phyloP scores from a whole-genome alignment of 2,797 vertebrate species.

The Coracias cyanogaster region DNA sequence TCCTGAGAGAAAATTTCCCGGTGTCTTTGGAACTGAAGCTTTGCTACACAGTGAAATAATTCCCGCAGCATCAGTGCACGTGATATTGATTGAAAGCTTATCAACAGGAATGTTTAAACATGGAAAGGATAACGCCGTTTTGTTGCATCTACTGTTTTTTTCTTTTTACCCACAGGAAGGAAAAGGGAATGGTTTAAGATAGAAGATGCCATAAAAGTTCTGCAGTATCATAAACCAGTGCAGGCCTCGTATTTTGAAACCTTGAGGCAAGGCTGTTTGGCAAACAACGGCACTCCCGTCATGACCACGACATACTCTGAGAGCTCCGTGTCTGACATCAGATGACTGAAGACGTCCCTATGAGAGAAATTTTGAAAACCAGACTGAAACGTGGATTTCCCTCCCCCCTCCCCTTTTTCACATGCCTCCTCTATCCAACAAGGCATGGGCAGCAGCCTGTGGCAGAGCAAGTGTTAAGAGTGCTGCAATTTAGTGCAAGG shows the following conservation, averaged over 20 bases:
- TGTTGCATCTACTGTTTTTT: neutral
- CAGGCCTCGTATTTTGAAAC: constrained; percentile 97
- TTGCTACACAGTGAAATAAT: no score
- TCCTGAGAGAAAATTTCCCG: neutral
- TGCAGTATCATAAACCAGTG: constrained; percentile 97
- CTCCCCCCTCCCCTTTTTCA: constrained; percentile 57
- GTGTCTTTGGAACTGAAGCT: neutral
- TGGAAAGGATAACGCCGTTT: neutral
- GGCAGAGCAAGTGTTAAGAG: constrained; percentile 72
- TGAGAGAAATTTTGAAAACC: constrained; percentile 50
- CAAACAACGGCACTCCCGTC: constrained; percentile 95
- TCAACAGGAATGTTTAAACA: neutral
- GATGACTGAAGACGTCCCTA: constrained; percentile 88
- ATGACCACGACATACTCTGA: constrained; percentile 91
- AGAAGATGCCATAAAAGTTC: constrained; percentile 93
- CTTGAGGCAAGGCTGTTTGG: constrained; percentile 91
- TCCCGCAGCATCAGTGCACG: neutral
- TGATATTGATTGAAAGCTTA: neutral
- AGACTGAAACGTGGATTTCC: constrained; percentile 76
- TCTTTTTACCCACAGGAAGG: constrained; percentile 85
- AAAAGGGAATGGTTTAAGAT: constrained; percentile 99
- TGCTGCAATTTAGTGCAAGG: constrained; percentile 75
- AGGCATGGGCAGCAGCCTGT: constrained; percentile 74
- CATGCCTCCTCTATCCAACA: constrained; percentile 70
- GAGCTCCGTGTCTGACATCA: constrained; percentile 94